Conservation (phyloP, 2,113 vertebrate species). For the Mus musculus region GRCm39 chr11:121270501-121271000, state of each 20-base stretch:
- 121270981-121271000: neutral
- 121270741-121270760: neutral
- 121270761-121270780: neutral
- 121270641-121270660: neutral
- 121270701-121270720: too few species aligned
- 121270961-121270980: neutral
- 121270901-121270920: neutral
- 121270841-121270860: neutral
- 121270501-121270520: neutral
- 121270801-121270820: neutral
- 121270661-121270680: neutral
- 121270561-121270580: neutral
- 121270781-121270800: neutral
- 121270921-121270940: neutral
- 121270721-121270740: neutral
- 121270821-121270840: neutral
- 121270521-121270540: neutral
- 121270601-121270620: too few species aligned
- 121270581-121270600: neutral
- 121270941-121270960: too few species aligned
- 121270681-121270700: neutral
- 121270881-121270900: too few species aligned
- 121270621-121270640: too few species aligned
- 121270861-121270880: neutral
- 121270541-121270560: neutral